Conservation (phyloP, 37 sponge, comb jelly and placozoan genomes). For the Tethya wilhelma region DNA sequence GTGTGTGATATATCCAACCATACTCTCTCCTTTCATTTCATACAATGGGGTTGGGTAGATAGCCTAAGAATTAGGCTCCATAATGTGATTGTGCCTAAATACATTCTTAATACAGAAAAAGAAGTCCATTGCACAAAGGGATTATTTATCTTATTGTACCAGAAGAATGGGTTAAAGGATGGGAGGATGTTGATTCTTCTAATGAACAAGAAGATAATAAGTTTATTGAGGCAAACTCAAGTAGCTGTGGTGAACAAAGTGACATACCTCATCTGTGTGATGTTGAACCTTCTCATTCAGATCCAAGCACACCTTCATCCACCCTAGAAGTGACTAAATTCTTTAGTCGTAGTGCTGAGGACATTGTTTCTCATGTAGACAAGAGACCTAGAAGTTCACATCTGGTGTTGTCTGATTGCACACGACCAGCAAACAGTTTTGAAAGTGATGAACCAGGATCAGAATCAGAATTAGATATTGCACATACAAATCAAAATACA, state of each 20-base stretch:
- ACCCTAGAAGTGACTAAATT: too few species aligned
- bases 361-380: not conserved
- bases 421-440: not conserved
- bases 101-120: slow-evolving; percentile 71
- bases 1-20: not conserved
- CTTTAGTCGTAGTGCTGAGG: too few species aligned
- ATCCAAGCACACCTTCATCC: slow-evolving; percentile 54
- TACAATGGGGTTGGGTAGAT: not conserved
- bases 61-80: not conserved
- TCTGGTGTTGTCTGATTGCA: not conserved
- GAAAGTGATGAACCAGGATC: slow-evolving; percentile 1
- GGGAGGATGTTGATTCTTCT: too few species aligned
- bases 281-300: slow-evolving; percentile 24
- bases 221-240: not conserved
- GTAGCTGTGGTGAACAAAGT: not conserved
- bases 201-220: not conserved
- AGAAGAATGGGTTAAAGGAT: slow-evolving; percentile 16
- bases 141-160: slow-evolving; percentile 58
- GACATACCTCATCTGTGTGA: not conserved
- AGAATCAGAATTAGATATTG: slow-evolving; percentile 3
- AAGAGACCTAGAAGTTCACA: not conserved
- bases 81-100: not conserved
- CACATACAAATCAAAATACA: too few species aligned
- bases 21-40: not conserved
- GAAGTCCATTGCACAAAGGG: slow-evolving; percentile 53